phyloP scores from a whole-genome alignment of 2,113 vertebrate genomes.

The Aspiorhynchus laticeps region DNA sequence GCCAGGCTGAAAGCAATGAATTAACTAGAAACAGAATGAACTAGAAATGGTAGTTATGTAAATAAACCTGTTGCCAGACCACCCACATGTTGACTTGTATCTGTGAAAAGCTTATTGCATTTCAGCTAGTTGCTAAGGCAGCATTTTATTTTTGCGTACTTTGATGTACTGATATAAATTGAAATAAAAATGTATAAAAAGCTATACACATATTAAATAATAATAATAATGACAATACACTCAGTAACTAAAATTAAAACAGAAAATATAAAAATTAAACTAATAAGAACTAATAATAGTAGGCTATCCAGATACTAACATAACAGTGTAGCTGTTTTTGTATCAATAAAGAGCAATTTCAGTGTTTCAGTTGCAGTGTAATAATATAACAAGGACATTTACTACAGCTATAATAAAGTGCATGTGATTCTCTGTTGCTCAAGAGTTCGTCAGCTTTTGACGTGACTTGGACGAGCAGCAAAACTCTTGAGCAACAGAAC shows the following conservation, averaged over 20 bases:
- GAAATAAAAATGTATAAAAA: not conserved
- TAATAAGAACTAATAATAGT: not conserved
- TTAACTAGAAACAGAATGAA: not conserved
- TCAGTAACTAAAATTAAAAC: not conserved
- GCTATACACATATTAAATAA: not conserved
- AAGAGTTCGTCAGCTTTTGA: not conserved
- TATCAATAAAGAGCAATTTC: not conserved
- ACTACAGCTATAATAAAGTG: not conserved
- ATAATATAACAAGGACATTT: not conserved
- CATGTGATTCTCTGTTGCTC: not conserved
- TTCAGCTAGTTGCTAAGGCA: not conserved
- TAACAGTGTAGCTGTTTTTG: not conserved
- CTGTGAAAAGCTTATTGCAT: too few species aligned
- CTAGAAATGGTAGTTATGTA: not conserved
- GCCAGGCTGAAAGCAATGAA: not conserved
- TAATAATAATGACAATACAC: not conserved
- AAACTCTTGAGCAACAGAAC: not conserved
- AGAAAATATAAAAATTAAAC: not conserved
- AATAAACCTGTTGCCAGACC: not conserved
- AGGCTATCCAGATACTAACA: not conserved
- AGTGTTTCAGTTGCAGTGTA: not conserved
- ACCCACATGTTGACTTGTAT: not conserved
- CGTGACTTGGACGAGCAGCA: not conserved
- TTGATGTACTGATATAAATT: not conserved
- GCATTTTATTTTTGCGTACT: not conserved